Base-by-base conservation (phyloP, 2,888 invertebrate species). In the Dione juno region DNA sequence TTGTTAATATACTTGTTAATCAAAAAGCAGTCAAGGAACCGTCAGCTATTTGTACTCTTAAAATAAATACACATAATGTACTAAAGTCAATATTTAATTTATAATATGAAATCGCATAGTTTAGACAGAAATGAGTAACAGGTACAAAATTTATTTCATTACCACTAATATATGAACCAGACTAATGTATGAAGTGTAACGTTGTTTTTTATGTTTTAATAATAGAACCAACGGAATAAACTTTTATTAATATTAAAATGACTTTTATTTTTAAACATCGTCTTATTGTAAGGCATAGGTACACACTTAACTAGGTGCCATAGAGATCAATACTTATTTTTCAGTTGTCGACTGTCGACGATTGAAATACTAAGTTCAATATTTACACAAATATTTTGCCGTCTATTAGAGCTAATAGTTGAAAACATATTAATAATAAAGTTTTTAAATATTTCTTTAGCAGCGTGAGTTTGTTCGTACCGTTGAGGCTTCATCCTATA, bases 191-290 rank as follows among this genome's bases (percentile, higher is more conserved):
- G 37, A 70, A 71, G 67, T 72, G 72, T 72, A 72, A 76, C 64
- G 70, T 77, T 73, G 50, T 66, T 71, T 68, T 72, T 74, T 64
- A 73, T 74, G 67, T 75, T 73, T 66, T 64, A 64, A 50, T 64
- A 64, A 64, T 64, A 64, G 64, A 48, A 50, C 64, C 64, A 64
- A 64, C 64, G 64, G 50, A 64, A 64, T 64, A 64, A 64, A 64
- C 35, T 37, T 66, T 57, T 19, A 37, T 37, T 63, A 48, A 59
- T 68, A 57, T 64, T 63, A 8, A 41, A 58, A 58, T 19, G 64
- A 11, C 9, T 48, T 50, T 50, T 13, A 50, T 48, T 50, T 64
- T 37, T 2, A n/a, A n/a, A n/a, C n/a, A n/a, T n/a, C n/a, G n/a
- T n/a, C n/a, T n/a, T n/a, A n/a, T n/a, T n/a, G n/a, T n/a, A n/a